Conservation (phyloP, 1,140 invertebrate genomes). For the Stegodyphus mimosarum region DNA sequence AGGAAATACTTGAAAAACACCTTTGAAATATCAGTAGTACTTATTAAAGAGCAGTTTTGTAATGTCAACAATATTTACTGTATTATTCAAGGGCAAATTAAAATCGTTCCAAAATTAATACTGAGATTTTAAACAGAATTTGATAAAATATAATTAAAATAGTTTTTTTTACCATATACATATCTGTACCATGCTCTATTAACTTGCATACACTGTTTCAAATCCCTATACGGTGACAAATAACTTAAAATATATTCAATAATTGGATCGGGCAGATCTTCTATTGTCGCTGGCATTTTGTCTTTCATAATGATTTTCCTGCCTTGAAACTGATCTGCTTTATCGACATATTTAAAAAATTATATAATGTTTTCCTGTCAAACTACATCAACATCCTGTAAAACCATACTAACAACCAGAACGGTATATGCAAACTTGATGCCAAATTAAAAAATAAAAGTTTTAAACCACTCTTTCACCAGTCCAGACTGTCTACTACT, state of each 20-base stretch:
- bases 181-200: constrained; percentile 85
- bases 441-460: too few species aligned
- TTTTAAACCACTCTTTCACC: too few species aligned
- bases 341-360: too few species aligned
- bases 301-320: constrained; percentile 21
- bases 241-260: constrained; percentile 90
- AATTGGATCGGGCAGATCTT: constrained; percentile 86
- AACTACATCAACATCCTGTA: neutral
- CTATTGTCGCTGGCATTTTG: constrained; percentile 63
- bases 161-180: constrained; percentile 76
- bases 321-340: neutral
- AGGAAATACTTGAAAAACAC: too few species aligned
- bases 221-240: constrained; percentile 89
- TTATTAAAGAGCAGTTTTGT: too few species aligned
- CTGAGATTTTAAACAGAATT: neutral
- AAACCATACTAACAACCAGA: neutral
- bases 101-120: constrained; percentile 64
- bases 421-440: neutral
- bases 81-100: too few species aligned
- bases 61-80: too few species aligned
- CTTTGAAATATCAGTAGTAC: too few species aligned
- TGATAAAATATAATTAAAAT: too few species aligned
- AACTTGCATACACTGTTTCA: constrained; percentile 85
- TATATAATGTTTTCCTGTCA: too few species aligned
- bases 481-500: too few species aligned